Evolutionary conservation across 35 echinoderm and acorn worm genomes (phyloP), one percentile per base, ranked within the genome.

Genomic region (Strongylocentrotus purpuratus): DNA sequence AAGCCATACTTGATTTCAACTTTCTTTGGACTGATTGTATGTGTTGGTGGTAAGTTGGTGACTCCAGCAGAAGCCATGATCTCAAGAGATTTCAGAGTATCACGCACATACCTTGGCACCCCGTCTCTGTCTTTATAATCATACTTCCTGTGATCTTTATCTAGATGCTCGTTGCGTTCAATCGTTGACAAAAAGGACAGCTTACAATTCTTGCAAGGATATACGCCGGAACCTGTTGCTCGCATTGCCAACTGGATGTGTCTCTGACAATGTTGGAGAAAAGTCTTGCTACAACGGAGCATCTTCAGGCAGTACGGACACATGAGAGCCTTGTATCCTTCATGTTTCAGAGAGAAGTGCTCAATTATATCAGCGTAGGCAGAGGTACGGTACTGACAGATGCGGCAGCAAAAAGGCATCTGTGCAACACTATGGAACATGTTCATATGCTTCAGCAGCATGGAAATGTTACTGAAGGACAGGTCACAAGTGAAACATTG

Each of bases 341-440:
- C 91, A 94, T 97, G 96, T 5, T 95, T 95, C 28, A 61, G 41
- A 28, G 89, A 52, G 87, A 95, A 97, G 86, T 97, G 96, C 15
- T 58, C 86, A 78, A 95, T 95, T 5, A 95, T 95, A 61, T 95
- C 94, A 31, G 95, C 95, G 33, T 95, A 95, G 20, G 95, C 17
- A 78, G 96, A 97, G 4, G 96, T 88, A 65, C 85, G 86, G 41
- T 95, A 97, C 47, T 95, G 65, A 55, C 96, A 97, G 31, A 97
- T 94, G 9, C 78, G 59, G 85, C 96, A 97, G 28, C 60, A 48
- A 95, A 95, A 97, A 32, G 96, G 96, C 96, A 97, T 97, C 92
- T 97, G 96, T 20, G 95, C 48, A 47, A 85, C 22, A 7, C 65
- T 85, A 94, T 97, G 96, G 20, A 94, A 94, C 55, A 31, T 85